Evolutionary conservation across 2,888 invertebrate genomes (phyloP), one percentile per base, ranked within the genome.

Genomic region (Labia minor): DNA sequence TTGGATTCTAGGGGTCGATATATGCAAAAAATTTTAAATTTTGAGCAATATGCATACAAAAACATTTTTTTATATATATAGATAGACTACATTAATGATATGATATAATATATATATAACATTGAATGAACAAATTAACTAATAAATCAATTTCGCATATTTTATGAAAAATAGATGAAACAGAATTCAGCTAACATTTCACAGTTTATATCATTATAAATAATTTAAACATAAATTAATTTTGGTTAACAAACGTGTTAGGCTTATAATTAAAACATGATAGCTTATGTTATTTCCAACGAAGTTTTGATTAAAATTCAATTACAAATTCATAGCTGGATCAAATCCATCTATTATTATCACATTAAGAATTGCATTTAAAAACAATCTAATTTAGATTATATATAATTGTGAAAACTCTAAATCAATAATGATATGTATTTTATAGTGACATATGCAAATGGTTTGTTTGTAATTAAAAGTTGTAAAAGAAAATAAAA

Each of bases 161-260:
- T 2, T 3, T 49, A 4, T 49, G 49, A 49, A 49, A 49, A 49
- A 49, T 49, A 49, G 49, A 49, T 49, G 16, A 49, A 49, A 49
- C 16, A 49, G 14, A 49, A 49, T 49, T 3, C 4, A 49, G 49
- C 49, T 49, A 49, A 49, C 49, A 49, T 49, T 49, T 49, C 49
- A 49, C 16, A 49, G 14, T 49, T 49, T 49, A 49, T 49, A 49
- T 49, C 49, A 49, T 49, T 49, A 49, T 49, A 49, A n/a, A 49
- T 49, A 49, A 49, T 49, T 49, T 49, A 49, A 49, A 49, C 49
- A 49, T 49, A 49, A 49, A 49, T 49, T 49, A 49, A 49, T 49
- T 49, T 49, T 49, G 49, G 49, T 49, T 14, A 49, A 49, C 49
- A 49, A 49, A 49, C 49, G 49, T 49, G 49, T 49, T 49, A 49